Conservation (phyloP, 2,797 vertebrate genomes). For the Oreortyx pictus region DNA sequence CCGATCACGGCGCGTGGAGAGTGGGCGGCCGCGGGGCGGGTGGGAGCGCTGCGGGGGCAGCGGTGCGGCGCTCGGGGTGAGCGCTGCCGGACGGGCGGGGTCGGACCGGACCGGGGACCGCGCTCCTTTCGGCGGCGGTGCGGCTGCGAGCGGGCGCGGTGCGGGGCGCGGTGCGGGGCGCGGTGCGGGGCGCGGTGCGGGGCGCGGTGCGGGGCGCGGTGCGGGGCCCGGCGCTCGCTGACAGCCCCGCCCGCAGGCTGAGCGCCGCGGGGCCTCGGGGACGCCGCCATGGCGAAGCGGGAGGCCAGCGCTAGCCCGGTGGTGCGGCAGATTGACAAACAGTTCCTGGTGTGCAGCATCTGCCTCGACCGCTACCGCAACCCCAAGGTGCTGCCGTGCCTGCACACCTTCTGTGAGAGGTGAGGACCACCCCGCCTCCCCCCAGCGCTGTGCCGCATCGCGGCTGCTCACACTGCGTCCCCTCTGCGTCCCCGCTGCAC, state of each 20-base stretch:
- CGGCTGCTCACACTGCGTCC: background rate
- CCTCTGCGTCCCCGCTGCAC: background rate
- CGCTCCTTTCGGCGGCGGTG: background rate
- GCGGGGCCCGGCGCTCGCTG: no score
- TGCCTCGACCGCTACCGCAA: conserved; percentile 92
- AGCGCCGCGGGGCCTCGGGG: background rate
- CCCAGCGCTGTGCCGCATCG: background rate
- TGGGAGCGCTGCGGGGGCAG: background rate
- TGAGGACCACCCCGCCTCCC: conserved; percentile 62
- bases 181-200: no score
- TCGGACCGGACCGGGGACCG: background rate
- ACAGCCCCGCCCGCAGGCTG: background rate
- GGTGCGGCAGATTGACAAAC: conserved; percentile 94
- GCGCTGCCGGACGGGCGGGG: background rate
- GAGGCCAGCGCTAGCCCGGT: conserved; percentile 89
- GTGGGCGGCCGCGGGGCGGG: background rate
- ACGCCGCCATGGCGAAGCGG: conserved; percentile 86
- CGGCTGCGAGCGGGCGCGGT: no score
- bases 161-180: background rate
- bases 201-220: no score
- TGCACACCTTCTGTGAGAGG: conserved; percentile 96
- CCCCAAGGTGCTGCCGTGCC: conserved; percentile 92
- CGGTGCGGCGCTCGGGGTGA: no score
- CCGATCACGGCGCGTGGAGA: background rate
- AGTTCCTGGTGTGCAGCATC: conserved; percentile 96